A percentile compares a stretch with the other conserved stretches of the same genome.
Conservation (phyloP, 2,113 vertebrate genomes). For the Ceyx margarethae region DNA sequence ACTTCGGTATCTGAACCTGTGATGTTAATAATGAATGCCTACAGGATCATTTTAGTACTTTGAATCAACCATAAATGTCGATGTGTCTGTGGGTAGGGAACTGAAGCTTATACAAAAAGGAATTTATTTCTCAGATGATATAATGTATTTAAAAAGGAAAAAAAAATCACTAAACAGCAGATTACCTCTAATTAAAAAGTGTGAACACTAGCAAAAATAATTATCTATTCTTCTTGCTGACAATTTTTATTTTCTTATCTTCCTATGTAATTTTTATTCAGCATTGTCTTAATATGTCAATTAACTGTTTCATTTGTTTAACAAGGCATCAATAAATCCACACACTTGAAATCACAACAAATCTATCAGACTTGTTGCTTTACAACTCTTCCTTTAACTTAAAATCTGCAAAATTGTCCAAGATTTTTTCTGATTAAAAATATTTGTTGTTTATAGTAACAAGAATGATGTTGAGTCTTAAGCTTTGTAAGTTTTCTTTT, state of each 20-base stretch:
- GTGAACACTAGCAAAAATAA: not conserved
- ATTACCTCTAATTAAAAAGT: not conserved
- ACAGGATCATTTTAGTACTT: not conserved
- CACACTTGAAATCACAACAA: not conserved
- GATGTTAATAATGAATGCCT: not conserved
- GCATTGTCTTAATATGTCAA: not conserved
- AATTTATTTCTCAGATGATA: not conserved
- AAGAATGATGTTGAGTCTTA: not conserved
- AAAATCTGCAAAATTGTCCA: not conserved
- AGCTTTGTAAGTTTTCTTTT: not conserved
- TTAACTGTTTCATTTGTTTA: not conserved
- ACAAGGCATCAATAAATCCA: not conserved
- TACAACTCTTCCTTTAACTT: not conserved
- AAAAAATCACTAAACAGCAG: not conserved
- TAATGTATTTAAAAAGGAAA: rapidly evolving
- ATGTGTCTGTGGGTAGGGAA: not conserved
- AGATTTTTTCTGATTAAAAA: not conserved
- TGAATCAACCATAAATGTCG: not conserved
- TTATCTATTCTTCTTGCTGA: not conserved
- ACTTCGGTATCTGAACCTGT: not conserved
- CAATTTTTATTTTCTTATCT: too few species aligned
- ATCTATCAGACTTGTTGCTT: not conserved
- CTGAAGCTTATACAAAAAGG: rapidly evolving
- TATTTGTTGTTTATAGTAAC: not conserved
- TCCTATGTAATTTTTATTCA: not conserved